Evolutionary conservation across 2,888 invertebrate genomes (phyloP).

Genomic region (Lissocephala sabroskyi): DNA sequence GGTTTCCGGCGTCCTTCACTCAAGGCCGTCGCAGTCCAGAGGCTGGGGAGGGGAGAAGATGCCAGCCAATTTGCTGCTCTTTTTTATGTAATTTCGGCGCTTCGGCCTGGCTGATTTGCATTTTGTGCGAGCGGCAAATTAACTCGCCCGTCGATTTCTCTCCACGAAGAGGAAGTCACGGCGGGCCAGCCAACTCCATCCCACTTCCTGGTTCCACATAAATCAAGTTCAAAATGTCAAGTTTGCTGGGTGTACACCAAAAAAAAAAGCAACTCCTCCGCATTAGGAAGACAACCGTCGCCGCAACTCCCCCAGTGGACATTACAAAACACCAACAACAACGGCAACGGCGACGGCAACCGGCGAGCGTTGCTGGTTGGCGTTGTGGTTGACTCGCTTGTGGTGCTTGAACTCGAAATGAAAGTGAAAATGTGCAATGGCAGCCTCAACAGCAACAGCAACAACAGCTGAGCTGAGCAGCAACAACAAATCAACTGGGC

Average conservation of each 20-base stretch:
- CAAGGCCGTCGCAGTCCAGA: constrained; percentile 52
- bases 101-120: neutral
- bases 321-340: constrained; percentile 10
- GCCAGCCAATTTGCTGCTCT: too few relatives aligned
- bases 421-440: constrained; percentile 60
- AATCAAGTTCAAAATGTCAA: constrained; percentile 63
- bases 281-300: constrained; percentile 30
- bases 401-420: constrained; percentile 67
- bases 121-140: neutral
- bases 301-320: neutral
- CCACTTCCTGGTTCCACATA: constrained; percentile 34
- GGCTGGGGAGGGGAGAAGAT: neutral
- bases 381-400: constrained; percentile 26
- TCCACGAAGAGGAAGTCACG: constrained; percentile 31
- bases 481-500: constrained; percentile 31
- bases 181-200: constrained; percentile 10
- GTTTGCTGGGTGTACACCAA: constrained; percentile 25
- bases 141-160: neutral
- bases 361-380: neutral
- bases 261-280: constrained; percentile 18
- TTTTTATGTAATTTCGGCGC: constrained; percentile 35
- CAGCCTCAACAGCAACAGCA: constrained; percentile 21
- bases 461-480: constrained; percentile 18
- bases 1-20: constrained; percentile 66
- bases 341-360: constrained; percentile 15